Conservation (phyloP, 2,797 vertebrate genomes). For the Enteromius anoplus region DNA sequence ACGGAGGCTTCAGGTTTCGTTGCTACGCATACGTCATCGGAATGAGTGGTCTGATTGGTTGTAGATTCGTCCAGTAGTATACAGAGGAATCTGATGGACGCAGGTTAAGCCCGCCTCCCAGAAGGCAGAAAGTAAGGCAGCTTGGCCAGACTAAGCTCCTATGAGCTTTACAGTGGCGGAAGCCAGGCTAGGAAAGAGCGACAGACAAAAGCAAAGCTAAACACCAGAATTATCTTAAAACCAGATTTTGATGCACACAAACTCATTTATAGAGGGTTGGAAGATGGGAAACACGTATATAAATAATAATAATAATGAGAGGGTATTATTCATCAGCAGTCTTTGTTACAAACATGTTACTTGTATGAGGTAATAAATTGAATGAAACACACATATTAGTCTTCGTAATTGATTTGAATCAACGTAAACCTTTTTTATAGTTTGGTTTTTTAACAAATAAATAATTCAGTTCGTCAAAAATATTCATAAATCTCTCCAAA, state of each 20-base stretch:
- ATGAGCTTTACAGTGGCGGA: too few species aligned
- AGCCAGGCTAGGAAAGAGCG: background rate
- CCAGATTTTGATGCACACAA: background rate
- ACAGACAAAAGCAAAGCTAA: constrained; percentile 3
- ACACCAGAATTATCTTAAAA: constrained; percentile 18
- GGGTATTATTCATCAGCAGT: background rate
- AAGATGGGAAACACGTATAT: background rate
- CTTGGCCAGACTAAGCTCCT: too few species aligned
- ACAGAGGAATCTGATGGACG: too few species aligned
- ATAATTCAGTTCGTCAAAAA: background rate
- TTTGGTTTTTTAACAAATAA: background rate
- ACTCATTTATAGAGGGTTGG: background rate
- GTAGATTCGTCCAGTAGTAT: too few species aligned
- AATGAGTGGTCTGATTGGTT: too few species aligned
- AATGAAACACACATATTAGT: background rate
- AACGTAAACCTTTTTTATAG: background rate
- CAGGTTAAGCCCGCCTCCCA: too few species aligned
- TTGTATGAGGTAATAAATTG: background rate
- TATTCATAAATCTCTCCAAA: background rate
- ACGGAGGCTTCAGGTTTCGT: too few species aligned
- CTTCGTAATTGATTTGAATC: background rate
- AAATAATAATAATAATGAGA: too few species aligned
- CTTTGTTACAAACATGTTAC: background rate
- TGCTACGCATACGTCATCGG: too few species aligned
- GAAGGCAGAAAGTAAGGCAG: too few species aligned